These are phyloP conservation scores for Scatophagus argus DNA, from an alignment of 2,113 vertebrate genomes.

Conservation along the genomic window DNA sequence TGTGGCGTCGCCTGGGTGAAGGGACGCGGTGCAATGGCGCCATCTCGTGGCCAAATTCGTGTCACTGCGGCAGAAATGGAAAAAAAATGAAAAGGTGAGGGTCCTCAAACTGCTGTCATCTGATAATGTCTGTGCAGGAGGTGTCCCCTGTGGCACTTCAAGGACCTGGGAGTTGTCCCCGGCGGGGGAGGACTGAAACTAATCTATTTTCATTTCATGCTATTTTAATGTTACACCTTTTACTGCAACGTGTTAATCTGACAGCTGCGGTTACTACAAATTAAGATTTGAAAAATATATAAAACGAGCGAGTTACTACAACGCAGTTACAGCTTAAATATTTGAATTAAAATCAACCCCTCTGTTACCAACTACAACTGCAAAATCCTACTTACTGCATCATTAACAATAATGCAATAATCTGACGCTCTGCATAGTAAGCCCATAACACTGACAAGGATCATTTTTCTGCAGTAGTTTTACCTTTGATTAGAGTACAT, in stretches of 20 bases:
- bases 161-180: no score
- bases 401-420: not conserved
- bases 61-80: constrained; percentile 2
- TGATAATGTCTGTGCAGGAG: no score
- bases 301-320: no score
- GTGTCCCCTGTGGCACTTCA: no score
- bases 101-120: not conserved
- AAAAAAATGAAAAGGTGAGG: no score
- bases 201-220: no score
- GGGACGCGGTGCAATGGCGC: constrained; percentile 50
- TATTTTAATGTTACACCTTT: not conserved
- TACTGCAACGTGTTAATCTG: not conserved
- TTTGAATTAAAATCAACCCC: not conserved
- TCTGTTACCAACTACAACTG: not conserved
- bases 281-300: not conserved
- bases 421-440: not conserved
- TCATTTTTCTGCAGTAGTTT: not conserved
- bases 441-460: not conserved
- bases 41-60: not conserved
- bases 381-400: not conserved
- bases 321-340: no score
- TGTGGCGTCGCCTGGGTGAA: not conserved
- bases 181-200: no score
- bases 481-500: not conserved
- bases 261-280: not conserved